Evolutionary conservation across 2,888 invertebrate genomes (phyloP).

Genomic region (Nemotelus pantherinus): DNA sequence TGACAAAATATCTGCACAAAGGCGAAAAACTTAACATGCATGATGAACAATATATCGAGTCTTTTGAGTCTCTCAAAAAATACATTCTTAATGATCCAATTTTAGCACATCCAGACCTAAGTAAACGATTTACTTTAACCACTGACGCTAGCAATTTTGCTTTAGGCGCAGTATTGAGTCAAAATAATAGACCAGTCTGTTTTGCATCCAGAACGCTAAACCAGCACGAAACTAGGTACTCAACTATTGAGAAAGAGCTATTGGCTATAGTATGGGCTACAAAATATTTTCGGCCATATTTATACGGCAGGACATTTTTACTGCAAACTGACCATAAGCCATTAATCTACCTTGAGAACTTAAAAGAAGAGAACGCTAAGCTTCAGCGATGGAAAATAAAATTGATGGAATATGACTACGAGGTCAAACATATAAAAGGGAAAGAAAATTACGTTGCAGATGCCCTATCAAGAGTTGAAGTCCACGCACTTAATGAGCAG

Average conservation of each 20-base stretch:
- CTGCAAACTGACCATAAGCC: slow-evolving; percentile 62
- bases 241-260: slow-evolving; percentile 57
- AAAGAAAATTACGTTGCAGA: slow-evolving; percentile 32
- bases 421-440: slow-evolving; percentile 19
- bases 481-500: slow-evolving; percentile 12
- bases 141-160: slow-evolving; percentile 55
- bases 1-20: slow-evolving; percentile 50
- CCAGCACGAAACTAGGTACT: slow-evolving; percentile 52
- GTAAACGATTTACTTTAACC: slow-evolving; percentile 54
- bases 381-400: slow-evolving; percentile 41
- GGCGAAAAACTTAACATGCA: neutral
- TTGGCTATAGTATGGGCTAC: slow-evolving; percentile 55
- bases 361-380: slow-evolving; percentile 40
- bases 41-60: neutral
- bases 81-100: slow-evolving; percentile 33
- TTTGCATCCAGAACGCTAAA: slow-evolving; percentile 52
- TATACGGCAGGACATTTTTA: no score
- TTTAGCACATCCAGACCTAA: slow-evolving; percentile 56
- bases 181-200: slow-evolving; percentile 50
- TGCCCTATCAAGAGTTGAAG: slow-evolving; percentile 16
- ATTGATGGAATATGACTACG: slow-evolving; percentile 26
- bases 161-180: slow-evolving; percentile 54
- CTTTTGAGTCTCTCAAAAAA: slow-evolving; percentile 20
- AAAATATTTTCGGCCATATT: slow-evolving; percentile 58
- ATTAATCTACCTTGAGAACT: slow-evolving; percentile 55